These are phyloP conservation scores for Fissipunctia ypsillon DNA, from an alignment of 2,888 invertebrate genomes.

Conservation along the genomic window DNA sequence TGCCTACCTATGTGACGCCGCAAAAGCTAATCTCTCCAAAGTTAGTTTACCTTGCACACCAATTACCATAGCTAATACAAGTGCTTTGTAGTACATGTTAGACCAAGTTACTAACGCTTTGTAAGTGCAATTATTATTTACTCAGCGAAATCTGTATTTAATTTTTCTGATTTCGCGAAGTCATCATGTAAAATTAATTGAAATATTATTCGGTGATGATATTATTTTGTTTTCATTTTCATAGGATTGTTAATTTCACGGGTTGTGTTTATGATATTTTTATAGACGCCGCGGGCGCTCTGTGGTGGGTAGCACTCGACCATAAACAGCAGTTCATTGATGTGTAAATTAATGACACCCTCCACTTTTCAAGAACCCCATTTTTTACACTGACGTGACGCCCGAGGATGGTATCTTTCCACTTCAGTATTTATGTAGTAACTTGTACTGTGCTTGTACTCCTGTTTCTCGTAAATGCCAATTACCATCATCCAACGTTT, in stretches of 20 bases:
- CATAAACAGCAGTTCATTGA: conserved; percentile 71
- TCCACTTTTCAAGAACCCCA: conserved; percentile 60
- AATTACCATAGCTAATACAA: conserved; percentile 22
- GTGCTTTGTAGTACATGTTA: conserved; percentile 32
- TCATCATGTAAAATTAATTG: conserved; percentile 17
- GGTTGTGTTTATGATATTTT: conserved; percentile 26
- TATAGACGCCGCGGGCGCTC: conserved; percentile 25
- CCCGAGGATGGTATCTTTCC: conserved; percentile 36
- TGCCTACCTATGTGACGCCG: not conserved
- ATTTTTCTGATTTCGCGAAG: not conserved
- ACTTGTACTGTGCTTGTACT: too few relatives aligned
- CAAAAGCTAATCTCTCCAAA: conserved; percentile 29
- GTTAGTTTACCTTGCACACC: conserved; percentile 36
- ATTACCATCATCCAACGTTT: conserved; percentile 52
- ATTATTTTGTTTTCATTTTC: conserved; percentile 43
- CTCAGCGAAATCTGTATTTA: not conserved
- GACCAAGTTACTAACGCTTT: conserved; percentile 6
- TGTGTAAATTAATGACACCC: conserved; percentile 71
- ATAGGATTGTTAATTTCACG: conserved; percentile 24
- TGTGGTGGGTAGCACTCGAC: conserved; percentile 65
- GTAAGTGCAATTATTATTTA: conserved; percentile 14
- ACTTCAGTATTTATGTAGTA: conserved; percentile 32
- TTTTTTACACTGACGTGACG: conserved; percentile 29
- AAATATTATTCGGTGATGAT: conserved; percentile 5
- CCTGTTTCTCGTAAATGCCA: conserved; percentile 41